These are phyloP conservation scores for Meleagris gallopavo DNA, from an alignment of 2,113 vertebrate genomes.

Conservation along the genomic window DNA sequence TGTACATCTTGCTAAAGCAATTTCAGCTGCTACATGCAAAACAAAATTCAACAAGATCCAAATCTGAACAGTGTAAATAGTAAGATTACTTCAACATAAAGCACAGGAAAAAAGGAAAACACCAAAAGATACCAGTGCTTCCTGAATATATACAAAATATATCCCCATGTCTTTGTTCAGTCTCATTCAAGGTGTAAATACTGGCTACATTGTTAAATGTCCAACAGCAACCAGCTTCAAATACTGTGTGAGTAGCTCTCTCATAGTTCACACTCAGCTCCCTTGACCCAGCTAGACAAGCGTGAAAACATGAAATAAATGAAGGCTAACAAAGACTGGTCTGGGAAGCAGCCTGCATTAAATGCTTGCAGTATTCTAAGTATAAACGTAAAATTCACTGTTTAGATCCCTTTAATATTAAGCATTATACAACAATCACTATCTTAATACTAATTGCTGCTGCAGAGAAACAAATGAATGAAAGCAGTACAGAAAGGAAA, in stretches of 20 bases:
- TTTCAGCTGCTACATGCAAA: not conserved
- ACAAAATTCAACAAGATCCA: not conserved
- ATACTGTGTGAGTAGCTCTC: slow-evolving; percentile 62
- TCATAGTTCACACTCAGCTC: slow-evolving; percentile 56
- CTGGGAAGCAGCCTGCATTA: slow-evolving; percentile 26
- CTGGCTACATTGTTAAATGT: slow-evolving; percentile 70
- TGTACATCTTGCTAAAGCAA: not conserved
- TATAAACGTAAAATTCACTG: not conserved
- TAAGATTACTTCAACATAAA: not conserved
- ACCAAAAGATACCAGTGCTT: not conserved
- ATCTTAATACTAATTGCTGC: not conserved
- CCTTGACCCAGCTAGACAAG: slow-evolving; percentile 76
- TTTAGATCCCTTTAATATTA: not conserved
- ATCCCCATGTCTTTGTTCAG: slow-evolving; percentile 72
- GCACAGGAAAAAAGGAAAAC: not conserved
- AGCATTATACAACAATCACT: not conserved
- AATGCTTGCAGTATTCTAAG: not conserved
- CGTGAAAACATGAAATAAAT: slow-evolving; percentile 82
- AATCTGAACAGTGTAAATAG: not conserved
- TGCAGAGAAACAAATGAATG: slow-evolving; percentile 13
- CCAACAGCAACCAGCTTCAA: slow-evolving; percentile 39
- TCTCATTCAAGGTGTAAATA: slow-evolving; percentile 63
- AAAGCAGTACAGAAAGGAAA: not conserved
- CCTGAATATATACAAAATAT: slow-evolving; percentile 30
- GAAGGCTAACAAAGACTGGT: slow-evolving; percentile 84